Evolutionary conservation across 2,113 vertebrate species (phyloP).

Genomic region (Perca schrenkii): DNA sequence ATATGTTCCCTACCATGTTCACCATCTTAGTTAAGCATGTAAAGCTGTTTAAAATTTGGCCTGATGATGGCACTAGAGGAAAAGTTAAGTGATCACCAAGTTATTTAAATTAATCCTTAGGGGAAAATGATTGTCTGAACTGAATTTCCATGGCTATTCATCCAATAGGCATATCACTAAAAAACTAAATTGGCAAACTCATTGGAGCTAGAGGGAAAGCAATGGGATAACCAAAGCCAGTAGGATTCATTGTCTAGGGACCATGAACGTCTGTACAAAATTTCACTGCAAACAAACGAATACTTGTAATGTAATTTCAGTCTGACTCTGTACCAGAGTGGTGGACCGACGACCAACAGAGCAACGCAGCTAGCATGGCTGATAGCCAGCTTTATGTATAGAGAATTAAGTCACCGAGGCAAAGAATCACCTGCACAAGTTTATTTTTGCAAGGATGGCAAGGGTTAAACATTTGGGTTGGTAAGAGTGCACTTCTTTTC

Average conservation of each 20-base stretch:
- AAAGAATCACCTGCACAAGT: background rate
- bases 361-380: background rate
- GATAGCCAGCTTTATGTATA: background rate
- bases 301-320: background rate
- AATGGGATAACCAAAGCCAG: too few species aligned
- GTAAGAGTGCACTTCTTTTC: background rate
- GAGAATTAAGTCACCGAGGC: background rate
- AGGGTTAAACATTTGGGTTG: slow-evolving; percentile 32
- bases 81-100: too few species aligned
- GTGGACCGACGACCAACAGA: background rate
- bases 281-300: background rate
- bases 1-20: background rate
- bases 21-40: background rate
- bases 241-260: background rate
- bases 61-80: too few species aligned
- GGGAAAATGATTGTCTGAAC: background rate
- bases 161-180: background rate
- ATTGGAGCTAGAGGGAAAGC: background rate
- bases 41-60: too few species aligned
- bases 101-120: too few species aligned
- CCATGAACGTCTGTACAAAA: too few species aligned
- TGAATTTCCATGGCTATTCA: too few species aligned
- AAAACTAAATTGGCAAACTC: background rate
- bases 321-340: background rate
- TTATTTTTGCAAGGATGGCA: background rate